Percentiles rank a stretch among this genome's conserved stretches.
Conservation (phyloP, 2,888 invertebrate species). For the Cephus spinipes region DNA sequence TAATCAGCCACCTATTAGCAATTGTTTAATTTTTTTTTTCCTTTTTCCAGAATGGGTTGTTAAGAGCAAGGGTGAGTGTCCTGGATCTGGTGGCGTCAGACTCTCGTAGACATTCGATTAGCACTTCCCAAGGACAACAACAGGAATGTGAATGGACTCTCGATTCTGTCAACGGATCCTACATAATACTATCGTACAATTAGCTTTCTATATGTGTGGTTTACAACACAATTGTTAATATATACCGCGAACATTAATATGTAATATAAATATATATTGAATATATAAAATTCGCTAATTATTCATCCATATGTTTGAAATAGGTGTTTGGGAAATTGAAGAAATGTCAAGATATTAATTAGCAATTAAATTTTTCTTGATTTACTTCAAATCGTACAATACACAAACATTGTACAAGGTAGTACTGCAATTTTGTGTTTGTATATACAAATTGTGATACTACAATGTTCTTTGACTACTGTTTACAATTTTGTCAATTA, state of each 20-base stretch:
- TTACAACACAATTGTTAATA: background rate
- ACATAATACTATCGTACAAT: background rate
- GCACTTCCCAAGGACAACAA: background rate
- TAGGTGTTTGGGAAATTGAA: background rate
- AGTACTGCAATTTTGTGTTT: background rate
- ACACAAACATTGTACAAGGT: background rate
- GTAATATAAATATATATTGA: background rate
- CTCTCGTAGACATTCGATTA: constrained; percentile 67
- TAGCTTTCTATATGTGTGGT: background rate
- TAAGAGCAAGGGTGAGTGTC: constrained; percentile 75
- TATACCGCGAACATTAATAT: background rate
- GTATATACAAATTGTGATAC: background rate
- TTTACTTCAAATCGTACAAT: background rate
- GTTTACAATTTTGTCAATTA: background rate
- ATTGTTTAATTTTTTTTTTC: background rate
- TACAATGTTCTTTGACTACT: background rate
- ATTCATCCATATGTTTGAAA: background rate
- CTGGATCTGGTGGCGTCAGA: constrained; percentile 73
- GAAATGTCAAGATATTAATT: background rate
- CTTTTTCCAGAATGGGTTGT: constrained; percentile 70
- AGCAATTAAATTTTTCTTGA: background rate
- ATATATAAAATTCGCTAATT: background rate
- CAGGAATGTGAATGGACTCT: background rate
- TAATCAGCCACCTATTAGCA: background rate
- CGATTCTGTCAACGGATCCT: background rate